Conservation (phyloP, 1,140 invertebrate species). For the Laodelphax striatellus region DNA sequence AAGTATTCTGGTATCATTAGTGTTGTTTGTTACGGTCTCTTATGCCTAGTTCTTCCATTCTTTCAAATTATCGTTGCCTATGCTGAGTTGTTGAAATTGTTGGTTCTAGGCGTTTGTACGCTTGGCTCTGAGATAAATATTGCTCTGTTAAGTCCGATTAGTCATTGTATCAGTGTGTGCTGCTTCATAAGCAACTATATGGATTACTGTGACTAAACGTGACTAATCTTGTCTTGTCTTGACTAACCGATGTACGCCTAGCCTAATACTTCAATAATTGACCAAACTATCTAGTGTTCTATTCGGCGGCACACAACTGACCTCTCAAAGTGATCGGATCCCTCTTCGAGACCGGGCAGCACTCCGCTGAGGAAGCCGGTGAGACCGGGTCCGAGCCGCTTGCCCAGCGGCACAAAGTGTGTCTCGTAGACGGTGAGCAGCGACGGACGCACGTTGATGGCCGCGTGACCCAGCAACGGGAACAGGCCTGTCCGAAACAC, state of each 20-base stretch:
- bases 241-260: no score
- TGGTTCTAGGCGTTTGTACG: conserved; percentile 56
- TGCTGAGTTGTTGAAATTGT: neutral
- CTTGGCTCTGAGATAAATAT: conserved; percentile 60
- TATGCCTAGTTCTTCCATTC: no score
- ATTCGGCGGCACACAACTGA: no score
- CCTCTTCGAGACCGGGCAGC: conserved; percentile 79
- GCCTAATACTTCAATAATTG: no score
- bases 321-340: conserved; percentile 80
- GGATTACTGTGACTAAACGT: no score
- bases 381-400: conserved; percentile 67
- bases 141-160: conserved; percentile 38
- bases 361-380: conserved; percentile 79
- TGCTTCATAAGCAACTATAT: no score
- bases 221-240: no score
- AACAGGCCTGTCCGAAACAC: conserved; percentile 57
- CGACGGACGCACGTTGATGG: conserved; percentile 78
- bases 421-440: conserved; percentile 83
- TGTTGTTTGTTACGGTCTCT: no score
- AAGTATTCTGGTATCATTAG: no score
- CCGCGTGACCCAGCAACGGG: conserved; percentile 78
- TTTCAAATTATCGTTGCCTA: no score
- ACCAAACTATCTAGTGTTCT: no score
- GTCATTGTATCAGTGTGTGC: no score
- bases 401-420: conserved; percentile 78